These are phyloP conservation scores for Enteromius unitaeniatus DNA, from an alignment of 2,797 vertebrate genomes.

Conservation along the genomic window DNA sequence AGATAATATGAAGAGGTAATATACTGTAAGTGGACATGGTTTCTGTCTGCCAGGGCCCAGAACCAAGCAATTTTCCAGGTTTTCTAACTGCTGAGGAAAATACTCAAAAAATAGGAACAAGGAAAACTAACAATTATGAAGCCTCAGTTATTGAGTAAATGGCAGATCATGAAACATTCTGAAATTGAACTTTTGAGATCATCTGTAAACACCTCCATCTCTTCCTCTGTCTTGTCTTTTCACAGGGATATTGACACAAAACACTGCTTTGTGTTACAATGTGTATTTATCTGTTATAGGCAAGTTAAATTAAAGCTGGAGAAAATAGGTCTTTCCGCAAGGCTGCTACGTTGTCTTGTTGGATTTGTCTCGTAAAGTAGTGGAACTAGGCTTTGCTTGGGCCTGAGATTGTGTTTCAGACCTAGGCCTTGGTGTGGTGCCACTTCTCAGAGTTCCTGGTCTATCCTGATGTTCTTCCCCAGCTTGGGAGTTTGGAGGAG, in stretches of 20 bases:
- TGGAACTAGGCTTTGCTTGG: slow-evolving; percentile 50
- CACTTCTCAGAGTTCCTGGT: slow-evolving; percentile 60
- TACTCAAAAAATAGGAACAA: slow-evolving; percentile 23
- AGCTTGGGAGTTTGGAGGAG: slow-evolving; percentile 55
- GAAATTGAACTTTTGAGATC: slow-evolving; percentile 41
- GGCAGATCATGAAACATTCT: slow-evolving; percentile 59
- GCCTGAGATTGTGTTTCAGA: slow-evolving; percentile 66
- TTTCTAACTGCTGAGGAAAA: slow-evolving; percentile 58
- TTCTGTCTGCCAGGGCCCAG: slow-evolving; percentile 46
- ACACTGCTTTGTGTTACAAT: slow-evolving; percentile 18
- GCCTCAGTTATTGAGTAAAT: slow-evolving; percentile 64
- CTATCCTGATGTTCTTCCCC: slow-evolving; percentile 59
- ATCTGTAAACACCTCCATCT: slow-evolving; percentile 26
- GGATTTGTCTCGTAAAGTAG: slow-evolving; percentile 77
- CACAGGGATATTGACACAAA: slow-evolving; percentile 62
- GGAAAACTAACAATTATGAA: slow-evolving; percentile 52
- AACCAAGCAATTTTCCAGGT: slow-evolving; percentile 16
- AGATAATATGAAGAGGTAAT: slow-evolving; percentile 26
- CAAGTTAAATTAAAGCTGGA: slow-evolving; percentile 35
- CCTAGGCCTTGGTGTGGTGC: slow-evolving; percentile 59
- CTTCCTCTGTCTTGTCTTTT: slow-evolving; percentile 62
- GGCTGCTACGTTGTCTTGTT: slow-evolving; percentile 87
- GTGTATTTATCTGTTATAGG: slow-evolving; percentile 21
- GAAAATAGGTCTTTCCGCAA: slow-evolving; percentile 47
- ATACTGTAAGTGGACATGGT: slow-evolving; percentile 67